Evolutionary conservation across 2,888 invertebrate species (phyloP), one percentile per base, ranked within the genome.

Genomic region (Syrista parreyssii): DNA sequence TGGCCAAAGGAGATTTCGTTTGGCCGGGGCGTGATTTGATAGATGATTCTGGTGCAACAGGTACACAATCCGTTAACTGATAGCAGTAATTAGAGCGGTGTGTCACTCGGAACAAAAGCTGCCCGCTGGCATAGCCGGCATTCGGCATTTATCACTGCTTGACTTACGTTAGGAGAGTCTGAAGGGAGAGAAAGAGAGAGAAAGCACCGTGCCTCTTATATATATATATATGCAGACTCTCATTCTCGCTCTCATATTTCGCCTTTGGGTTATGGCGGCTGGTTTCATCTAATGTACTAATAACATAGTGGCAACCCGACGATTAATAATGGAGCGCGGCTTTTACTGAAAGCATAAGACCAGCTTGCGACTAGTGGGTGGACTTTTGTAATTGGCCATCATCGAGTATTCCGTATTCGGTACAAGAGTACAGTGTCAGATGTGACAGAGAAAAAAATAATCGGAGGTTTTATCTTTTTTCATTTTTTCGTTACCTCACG

Each of bases 231-330:
- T 1, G 6, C 6, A 40, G 55, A 55, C 31, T 71, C 33, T 23
- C 71, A 31, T 31, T 71, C 32, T 71, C 32, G 71, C 40, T 73
- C 55, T 74, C 34, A 81, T 77, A 72, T 86, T 80, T 83, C 76
- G 86, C 86, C 84, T 76, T 81, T 79, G 86, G 86, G 86, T 83
- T 81, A 78, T 79, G 84, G 85, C 88, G 87, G 88, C 86, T 87
- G 89, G 88, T 89, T 89, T 89, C 89, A 88, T 86, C 89, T 90
- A 91, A 90, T 89, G 88, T 88, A 89, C 89, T 91, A 91, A 91
- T 91, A 91, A 91, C 88, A 91, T 88, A 87, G 88, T 90, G 84
- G 88, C 86, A 78, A 87, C 79, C 86, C 85, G 86, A 87, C 90
- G 90, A 91, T 91, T 90, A 91, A 91, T 90, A 89, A 89, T 84